phyloP scores from a whole-genome alignment of 2,888 invertebrate genomes.

The Ectemnius continuus region DNA sequence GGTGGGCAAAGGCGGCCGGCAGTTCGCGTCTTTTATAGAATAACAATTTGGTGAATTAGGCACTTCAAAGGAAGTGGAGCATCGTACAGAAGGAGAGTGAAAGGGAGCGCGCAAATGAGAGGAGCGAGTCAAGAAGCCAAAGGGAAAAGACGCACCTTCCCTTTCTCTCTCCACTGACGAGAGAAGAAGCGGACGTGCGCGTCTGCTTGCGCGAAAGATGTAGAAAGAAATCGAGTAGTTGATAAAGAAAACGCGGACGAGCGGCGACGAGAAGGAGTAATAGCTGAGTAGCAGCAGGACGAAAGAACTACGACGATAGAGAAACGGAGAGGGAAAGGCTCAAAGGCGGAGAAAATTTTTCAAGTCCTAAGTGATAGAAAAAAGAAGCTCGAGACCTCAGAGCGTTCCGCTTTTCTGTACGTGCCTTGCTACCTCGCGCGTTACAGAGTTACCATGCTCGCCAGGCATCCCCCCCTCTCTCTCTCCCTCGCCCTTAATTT shows the following conservation, averaged over 20 bases:
- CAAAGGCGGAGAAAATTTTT: conserved; percentile 62
- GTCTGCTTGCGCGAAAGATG: background rate
- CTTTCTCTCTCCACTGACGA: background rate
- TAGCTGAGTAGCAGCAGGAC: background rate
- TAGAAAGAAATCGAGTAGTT: conserved; percentile 22
- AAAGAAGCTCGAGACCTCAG: conserved; percentile 46
- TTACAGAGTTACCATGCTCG: background rate
- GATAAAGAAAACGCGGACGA: conserved; percentile 9
- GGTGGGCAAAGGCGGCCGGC: conserved; percentile 35
- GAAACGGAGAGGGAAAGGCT: conserved; percentile 24
- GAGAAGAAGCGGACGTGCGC: background rate
- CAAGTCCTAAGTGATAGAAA: conserved; percentile 62
- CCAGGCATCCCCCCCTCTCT: background rate
- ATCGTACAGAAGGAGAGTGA: conserved; percentile 31
- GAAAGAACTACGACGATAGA: conserved; percentile 16
- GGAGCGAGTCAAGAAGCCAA: conserved; percentile 5
- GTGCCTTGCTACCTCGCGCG: background rate
- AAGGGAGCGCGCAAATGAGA: conserved; percentile 29
- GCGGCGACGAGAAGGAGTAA: conserved; percentile 8
- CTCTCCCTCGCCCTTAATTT: conserved; percentile 17
- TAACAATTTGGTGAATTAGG: conserved; percentile 74
- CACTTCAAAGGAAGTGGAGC: conserved; percentile 62
- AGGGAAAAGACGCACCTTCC: background rate
- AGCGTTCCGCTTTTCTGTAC: conserved; percentile 32
- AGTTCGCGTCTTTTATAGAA: conserved; percentile 64